Percentiles rank a stretch among this genome's conserved stretches.
phyloP scores from a whole-genome alignment of 53 echinoderm and acorn worm genomes.

The Temnopleurus reevesii region DNA sequence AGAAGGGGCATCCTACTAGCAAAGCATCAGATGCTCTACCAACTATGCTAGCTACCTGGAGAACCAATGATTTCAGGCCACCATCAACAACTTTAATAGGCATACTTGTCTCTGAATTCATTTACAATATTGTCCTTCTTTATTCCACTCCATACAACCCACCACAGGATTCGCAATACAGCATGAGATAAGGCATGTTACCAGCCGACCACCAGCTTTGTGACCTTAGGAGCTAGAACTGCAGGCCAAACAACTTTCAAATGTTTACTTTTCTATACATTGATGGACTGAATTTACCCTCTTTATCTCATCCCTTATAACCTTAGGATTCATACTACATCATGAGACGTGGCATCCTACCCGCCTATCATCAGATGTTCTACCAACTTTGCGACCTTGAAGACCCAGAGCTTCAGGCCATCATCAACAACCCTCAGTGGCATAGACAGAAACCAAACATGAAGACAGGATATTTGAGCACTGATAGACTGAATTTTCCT shows the following conservation, averaged over 20 bases:
- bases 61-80: too few species aligned
- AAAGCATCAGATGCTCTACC: conserved; percentile 87
- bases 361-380: conserved; percentile 92
- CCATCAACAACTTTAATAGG: too few species aligned
- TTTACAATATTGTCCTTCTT: too few species aligned
- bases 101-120: too few species aligned
- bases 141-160: too few species aligned
- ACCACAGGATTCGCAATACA: too few species aligned
- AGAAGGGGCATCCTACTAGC: conserved; percentile 75
- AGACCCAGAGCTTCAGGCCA: conserved; percentile 69
- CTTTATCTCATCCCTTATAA: background rate
- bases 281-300: too few species aligned
- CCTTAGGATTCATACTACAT: conserved; percentile 79
- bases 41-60: too few species aligned
- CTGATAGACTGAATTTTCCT: background rate
- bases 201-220: too few species aligned
- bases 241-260: background rate
- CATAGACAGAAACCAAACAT: conserved; percentile 50
- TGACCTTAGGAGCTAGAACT: too few species aligned
- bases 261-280: background rate
- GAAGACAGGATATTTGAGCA: conserved; percentile 62
- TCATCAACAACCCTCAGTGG: conserved; percentile 62
- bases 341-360: conserved; percentile 76
- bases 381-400: conserved; percentile 91
- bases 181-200: too few species aligned